Evolutionary conservation across 2,888 invertebrate genomes (phyloP), one percentile per base, ranked within the genome.

Genomic region (Cordilura impudica): DNA sequence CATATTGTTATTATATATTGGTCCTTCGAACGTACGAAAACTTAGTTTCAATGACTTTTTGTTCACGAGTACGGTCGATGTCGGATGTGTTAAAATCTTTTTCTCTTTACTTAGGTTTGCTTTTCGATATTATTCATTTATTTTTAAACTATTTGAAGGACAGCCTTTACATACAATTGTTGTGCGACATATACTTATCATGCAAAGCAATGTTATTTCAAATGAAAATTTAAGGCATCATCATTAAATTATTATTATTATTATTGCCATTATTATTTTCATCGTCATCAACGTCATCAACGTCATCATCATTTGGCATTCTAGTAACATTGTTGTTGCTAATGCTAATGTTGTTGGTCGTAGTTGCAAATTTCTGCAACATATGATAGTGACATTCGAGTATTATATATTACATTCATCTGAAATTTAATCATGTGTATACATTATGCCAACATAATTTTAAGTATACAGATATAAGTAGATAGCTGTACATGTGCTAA

Each of bases 161-260:
- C n/a, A n/a, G n/a, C 2, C n/a, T 39, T 39, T 4, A 39, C 6
- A 3, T 39, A 39, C 35, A 39, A 39, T 12, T n/a, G 2, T 4
- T 39, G 4, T n/a, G 3, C n/a, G 2, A 0, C 3, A 39, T n/a
- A 39, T 39, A 2, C 35, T 31, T 31, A 31, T 31, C 12, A 12
- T 39, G 35, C 60, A 69, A 26, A 26, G 45, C 16, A 47, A 18
- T 67, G 12, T 61, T 63, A 14, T 51, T 53, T 61, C 56, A 54
- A 79, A 75, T 75, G 71, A 45, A 61, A 79, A 61, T 51, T 79
- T 79, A 79, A 79, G 51, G 56, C 61, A 75, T 71, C 51, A 71
- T 75, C 49, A 75, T 71, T 79, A 71, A 75, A 75, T 67, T 67
- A 79, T 71, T 63, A 79, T 31, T 63, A 67, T 63, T 53, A n/a